Evolutionary conservation across 2,113 vertebrate species (phyloP).

Genomic region (Climacteris rufus): DNA sequence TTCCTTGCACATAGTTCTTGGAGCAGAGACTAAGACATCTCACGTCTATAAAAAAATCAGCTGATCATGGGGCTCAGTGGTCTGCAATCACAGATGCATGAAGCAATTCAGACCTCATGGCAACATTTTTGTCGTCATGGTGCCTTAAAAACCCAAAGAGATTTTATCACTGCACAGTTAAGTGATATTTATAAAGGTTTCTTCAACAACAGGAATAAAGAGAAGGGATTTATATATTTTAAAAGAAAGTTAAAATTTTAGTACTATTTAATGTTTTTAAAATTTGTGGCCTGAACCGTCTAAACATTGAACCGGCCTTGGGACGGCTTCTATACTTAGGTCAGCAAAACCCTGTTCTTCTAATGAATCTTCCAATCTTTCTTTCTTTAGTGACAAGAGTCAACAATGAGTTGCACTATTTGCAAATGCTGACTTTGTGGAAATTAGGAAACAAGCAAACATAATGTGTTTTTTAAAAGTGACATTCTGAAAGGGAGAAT

Average conservation of each 20-base stretch:
- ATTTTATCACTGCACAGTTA: background rate
- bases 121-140: background rate
- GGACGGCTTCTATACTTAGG: background rate
- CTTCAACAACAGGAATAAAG: background rate
- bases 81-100: background rate
- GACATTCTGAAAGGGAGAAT: background rate
- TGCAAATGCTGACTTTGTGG: background rate
- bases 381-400: background rate
- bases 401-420: background rate
- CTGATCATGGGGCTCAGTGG: background rate
- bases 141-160: background rate
- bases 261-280: background rate
- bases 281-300: background rate
- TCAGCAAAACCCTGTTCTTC: background rate
- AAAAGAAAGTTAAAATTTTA: background rate
- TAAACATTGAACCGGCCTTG: background rate
- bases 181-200: background rate
- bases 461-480: background rate
- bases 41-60: background rate
- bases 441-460: background rate
- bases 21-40: background rate
- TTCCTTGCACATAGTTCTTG: background rate
- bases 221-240: background rate
- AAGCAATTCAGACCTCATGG: background rate
- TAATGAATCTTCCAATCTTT: background rate